These are phyloP conservation scores for Myotis yumanensis DNA, from an alignment of 2,113 vertebrate genomes.

Conservation along the genomic window DNA sequence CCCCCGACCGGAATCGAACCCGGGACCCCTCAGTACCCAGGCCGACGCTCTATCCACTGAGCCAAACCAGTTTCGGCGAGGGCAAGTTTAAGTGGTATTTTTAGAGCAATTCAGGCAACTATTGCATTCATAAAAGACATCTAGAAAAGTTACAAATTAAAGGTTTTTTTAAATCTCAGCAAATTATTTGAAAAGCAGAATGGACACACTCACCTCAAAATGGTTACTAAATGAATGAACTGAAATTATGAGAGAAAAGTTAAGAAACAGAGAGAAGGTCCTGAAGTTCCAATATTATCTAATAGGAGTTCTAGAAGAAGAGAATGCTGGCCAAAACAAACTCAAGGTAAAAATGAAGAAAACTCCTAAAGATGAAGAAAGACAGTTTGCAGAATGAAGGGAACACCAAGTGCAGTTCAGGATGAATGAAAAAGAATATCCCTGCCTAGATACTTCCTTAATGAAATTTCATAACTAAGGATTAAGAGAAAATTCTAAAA, in stretches of 20 bases:
- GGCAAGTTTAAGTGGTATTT: not conserved
- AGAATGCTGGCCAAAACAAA: not conserved
- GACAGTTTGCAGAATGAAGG: not conserved
- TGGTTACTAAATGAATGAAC: not conserved
- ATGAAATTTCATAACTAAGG: slow-evolving; percentile 26
- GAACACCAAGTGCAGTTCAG: not conserved
- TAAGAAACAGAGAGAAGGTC: not conserved
- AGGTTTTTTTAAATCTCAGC: slow-evolving; percentile 5
- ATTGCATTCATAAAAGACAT: not conserved
- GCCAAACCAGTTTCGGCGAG: too few species aligned
- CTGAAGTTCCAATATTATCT: not conserved
- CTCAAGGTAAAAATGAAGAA: not conserved
- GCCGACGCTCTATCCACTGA: too few species aligned
- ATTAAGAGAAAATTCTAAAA: slow-evolving; percentile 28
- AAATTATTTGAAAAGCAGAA: slow-evolving; percentile 13
- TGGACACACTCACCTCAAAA: not conserved
- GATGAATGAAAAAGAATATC: not conserved
- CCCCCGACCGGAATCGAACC: too few species aligned
- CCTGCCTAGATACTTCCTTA: slow-evolving; percentile 18
- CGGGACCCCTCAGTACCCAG: too few species aligned
- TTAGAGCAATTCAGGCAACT: not conserved
- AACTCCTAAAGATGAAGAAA: not conserved
- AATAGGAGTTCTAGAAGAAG: not conserved
- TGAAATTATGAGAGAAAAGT: slow-evolving; percentile 33
- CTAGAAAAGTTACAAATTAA: slow-evolving; percentile 15